phyloP scores from a whole-genome alignment of 2,888 invertebrate species.

The Plebejus melissa region DNA sequence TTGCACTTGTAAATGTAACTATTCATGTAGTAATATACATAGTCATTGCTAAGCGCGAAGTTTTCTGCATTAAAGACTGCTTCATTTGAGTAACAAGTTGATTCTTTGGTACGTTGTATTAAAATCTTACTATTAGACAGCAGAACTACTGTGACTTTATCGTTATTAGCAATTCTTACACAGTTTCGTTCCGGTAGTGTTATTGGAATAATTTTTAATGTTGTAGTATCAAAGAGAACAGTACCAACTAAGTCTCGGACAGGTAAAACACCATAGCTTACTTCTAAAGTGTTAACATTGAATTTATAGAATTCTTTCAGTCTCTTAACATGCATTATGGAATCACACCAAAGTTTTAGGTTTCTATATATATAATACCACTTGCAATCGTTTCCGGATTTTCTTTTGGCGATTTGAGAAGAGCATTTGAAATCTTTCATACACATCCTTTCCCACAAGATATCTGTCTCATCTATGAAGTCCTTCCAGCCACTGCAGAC shows the following conservation, averaged over 20 bases:
- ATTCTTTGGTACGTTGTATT: constrained; percentile 52
- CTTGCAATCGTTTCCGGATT: constrained; percentile 48
- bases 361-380: constrained; percentile 65
- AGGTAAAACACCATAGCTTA: constrained; percentile 56
- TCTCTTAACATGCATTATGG: constrained; percentile 44
- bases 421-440: constrained; percentile 50
- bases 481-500: constrained; percentile 60
- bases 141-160: constrained; percentile 49
- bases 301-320: constrained; percentile 58
- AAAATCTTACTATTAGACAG: constrained; percentile 52
- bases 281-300: constrained; percentile 48
- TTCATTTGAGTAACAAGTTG: constrained; percentile 45
- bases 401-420: constrained; percentile 58
- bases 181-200: constrained; percentile 54
- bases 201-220: constrained; percentile 57
- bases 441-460: constrained; percentile 57
- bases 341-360: constrained; percentile 52
- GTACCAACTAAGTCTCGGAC: constrained; percentile 55
- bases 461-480: constrained; percentile 50
- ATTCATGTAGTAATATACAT: constrained; percentile 52
- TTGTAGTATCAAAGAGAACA: constrained; percentile 54
- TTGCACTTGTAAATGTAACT: constrained; percentile 55
- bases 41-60: constrained; percentile 49
- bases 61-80: constrained; percentile 57
- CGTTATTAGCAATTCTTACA: constrained; percentile 55